Conservation (phyloP, 2,888 invertebrate genomes). For the Zeuzera pyrina region DNA sequence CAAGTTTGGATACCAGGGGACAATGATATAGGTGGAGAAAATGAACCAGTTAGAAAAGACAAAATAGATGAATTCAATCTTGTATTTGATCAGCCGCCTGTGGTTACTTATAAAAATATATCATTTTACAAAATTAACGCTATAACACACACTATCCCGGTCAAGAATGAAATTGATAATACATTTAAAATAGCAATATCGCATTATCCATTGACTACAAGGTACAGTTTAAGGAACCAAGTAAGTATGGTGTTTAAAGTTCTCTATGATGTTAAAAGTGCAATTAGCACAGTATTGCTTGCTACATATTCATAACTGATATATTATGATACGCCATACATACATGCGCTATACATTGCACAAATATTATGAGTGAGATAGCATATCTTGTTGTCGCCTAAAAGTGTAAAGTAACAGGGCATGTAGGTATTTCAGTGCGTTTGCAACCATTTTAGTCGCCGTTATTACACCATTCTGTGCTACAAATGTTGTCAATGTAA, state of each 20-base stretch:
- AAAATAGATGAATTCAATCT: constrained; percentile 82
- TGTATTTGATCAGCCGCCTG: constrained; percentile 80
- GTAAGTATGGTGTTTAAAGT: constrained; percentile 28
- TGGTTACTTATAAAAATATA: constrained; percentile 74
- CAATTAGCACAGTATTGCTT: too few relatives aligned
- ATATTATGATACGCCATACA: too few relatives aligned
- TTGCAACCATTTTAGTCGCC: too few relatives aligned
- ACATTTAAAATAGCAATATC: constrained; percentile 79
- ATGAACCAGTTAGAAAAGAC: constrained; percentile 77
- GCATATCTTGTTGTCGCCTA: too few relatives aligned
- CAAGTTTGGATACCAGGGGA: constrained; percentile 94
- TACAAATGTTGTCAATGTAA: too few relatives aligned
- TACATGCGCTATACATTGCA: too few relatives aligned
- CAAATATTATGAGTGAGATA: too few relatives aligned
- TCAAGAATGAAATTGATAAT: constrained; percentile 49
- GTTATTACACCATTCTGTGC: too few relatives aligned
- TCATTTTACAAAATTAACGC: constrained; percentile 84
- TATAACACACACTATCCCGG: constrained; percentile 76
- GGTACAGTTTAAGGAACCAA: constrained; percentile 47
- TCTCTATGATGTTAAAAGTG: too few relatives aligned
- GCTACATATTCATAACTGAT: too few relatives aligned
- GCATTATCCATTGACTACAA: constrained; percentile 77
- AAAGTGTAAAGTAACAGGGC: too few relatives aligned
- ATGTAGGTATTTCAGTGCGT: too few relatives aligned
- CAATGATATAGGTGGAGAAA: constrained; percentile 98